Conservation (phyloP, 2,113 vertebrate species). For the Tachysurus vachellii region DNA sequence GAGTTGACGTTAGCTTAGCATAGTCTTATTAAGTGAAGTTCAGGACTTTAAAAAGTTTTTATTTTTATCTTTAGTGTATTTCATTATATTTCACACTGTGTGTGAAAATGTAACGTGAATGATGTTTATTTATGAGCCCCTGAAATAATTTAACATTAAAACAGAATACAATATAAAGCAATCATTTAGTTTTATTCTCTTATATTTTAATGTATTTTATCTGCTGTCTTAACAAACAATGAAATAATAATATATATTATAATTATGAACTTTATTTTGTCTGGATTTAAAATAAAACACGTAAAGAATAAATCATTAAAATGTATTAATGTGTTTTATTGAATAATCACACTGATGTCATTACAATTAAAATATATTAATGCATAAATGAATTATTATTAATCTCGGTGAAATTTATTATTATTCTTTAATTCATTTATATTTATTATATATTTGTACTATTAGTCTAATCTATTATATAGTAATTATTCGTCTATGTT, state of each 20-base stretch:
- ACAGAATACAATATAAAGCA: background rate
- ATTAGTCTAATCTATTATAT: too few species aligned
- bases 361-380: too few species aligned
- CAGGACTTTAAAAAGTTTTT: background rate
- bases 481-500: too few species aligned
- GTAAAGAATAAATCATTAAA: background rate
- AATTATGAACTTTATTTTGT: too few species aligned
- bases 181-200: background rate
- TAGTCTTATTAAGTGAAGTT: background rate
- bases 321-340: background rate
- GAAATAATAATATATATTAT: background rate
- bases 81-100: too few species aligned
- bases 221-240: background rate
- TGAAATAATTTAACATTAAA: background rate
- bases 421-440: too few species aligned
- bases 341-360: too few species aligned
- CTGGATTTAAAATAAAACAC: background rate
- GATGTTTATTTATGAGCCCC: background rate
- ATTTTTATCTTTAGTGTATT: background rate
- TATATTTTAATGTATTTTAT: background rate
- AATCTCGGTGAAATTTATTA: too few species aligned
- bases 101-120: background rate
- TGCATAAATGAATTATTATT: too few species aligned
- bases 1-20: constrained; percentile 14
- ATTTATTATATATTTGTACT: too few species aligned